A percentile compares a stretch with the other conserved stretches of the same genome.
These are phyloP conservation scores for Drosophila trichaetosa DNA, from an alignment of 2,888 invertebrate genomes.

Conservation along the genomic window DNA sequence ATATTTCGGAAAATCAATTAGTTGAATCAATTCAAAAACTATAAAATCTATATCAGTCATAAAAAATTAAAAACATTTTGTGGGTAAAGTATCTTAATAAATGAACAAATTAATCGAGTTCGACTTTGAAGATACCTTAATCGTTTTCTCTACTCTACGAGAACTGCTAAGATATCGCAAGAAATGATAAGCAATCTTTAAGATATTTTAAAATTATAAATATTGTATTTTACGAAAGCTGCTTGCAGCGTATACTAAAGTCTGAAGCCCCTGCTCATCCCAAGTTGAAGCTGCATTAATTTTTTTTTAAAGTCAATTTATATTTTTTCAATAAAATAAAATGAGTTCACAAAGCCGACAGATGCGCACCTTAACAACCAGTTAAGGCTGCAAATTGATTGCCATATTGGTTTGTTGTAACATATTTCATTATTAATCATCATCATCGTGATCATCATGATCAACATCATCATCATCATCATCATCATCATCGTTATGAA, in stretches of 20 bases:
- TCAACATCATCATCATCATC: conserved; percentile 4
- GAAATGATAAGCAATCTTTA: background rate
- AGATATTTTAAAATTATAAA: background rate
- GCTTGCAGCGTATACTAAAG: conserved; percentile 7
- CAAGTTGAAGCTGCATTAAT: conserved; percentile 11
- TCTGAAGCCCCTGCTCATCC: background rate
- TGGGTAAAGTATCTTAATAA: background rate
- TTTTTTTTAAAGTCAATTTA: conserved; percentile 20
- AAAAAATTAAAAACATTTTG: background rate
- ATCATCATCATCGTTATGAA: background rate
- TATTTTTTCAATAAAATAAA: conserved; percentile 39
- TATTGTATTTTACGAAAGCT: background rate
- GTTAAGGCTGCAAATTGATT: conserved; percentile 27
- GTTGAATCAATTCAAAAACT: background rate
- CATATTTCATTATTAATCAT: conserved; percentile 18
- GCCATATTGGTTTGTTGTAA: conserved; percentile 17
- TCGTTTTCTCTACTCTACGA: background rate
- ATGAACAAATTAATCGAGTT: background rate
- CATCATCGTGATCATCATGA: conserved; percentile 3
- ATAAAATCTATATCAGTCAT: background rate
- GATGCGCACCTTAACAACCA: conserved; percentile 44
- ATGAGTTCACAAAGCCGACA: conserved; percentile 63
- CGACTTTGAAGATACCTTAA: background rate
- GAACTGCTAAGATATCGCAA: background rate
- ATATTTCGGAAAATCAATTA: background rate